Conservation (phyloP, 2,113 vertebrate species). For the Ciconia maguari region DNA sequence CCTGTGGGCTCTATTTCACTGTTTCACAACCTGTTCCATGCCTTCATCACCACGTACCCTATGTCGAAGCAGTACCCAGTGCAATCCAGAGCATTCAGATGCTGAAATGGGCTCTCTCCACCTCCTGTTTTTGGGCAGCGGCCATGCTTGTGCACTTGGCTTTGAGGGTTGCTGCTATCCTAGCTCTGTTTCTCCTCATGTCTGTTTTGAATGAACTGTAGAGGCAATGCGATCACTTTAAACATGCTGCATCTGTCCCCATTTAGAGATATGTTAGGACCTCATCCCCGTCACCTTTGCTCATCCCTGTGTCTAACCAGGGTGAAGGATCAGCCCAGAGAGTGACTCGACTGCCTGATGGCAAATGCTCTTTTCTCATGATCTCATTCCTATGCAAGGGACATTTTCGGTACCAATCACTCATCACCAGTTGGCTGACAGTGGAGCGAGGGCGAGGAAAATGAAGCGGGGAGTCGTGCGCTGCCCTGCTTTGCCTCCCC, state of each 20-base stretch:
- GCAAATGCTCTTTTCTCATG: background rate
- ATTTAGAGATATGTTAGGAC: background rate
- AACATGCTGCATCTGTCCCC: background rate
- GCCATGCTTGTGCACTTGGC: rapidly evolving
- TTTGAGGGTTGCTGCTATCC: background rate
- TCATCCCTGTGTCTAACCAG: background rate
- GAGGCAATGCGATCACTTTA: background rate
- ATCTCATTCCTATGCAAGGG: background rate
- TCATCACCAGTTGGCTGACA: background rate
- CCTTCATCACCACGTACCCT: background rate
- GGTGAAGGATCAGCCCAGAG: background rate
- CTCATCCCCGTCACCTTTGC: background rate
- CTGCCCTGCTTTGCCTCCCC: background rate
- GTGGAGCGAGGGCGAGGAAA: background rate
- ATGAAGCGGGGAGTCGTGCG: background rate
- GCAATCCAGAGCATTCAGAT: background rate
- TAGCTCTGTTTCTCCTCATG: background rate
- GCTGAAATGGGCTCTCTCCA: background rate
- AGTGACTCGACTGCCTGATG: rapidly evolving
- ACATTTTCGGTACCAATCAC: background rate
- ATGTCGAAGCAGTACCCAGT: background rate
- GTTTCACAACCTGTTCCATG: background rate
- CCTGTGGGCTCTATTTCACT: background rate
- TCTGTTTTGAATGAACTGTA: background rate
- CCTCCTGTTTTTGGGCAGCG: background rate